Conservation (phyloP, 2,797 vertebrate species). For the Enteromius afrohamiltoni region DNA sequence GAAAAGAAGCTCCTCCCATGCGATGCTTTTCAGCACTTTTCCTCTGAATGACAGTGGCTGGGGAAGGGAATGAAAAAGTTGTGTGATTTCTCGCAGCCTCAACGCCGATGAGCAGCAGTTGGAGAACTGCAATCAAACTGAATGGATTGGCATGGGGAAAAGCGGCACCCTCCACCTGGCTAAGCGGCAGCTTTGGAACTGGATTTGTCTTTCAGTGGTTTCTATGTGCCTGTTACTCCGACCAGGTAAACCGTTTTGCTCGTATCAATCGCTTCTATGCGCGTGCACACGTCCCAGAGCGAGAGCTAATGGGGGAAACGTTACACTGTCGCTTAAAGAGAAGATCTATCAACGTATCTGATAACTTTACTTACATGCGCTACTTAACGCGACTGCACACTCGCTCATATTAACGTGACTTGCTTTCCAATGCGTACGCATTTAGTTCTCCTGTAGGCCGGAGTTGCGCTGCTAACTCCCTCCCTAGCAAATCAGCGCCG, state of each 20-base stretch:
- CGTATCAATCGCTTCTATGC: not conserved
- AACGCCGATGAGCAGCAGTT: constrained; percentile 77
- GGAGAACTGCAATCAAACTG: constrained; percentile 82
- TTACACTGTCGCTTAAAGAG: not conserved
- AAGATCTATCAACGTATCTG: not conserved
- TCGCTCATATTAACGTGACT: not conserved
- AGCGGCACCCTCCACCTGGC: constrained; percentile 83
- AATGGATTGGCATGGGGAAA: constrained; percentile 88
- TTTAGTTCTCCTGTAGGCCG: constrained; percentile 32
- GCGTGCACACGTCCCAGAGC: constrained; percentile 49
- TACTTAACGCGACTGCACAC: not conserved
- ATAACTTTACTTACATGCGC: no score
- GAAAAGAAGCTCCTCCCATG: constrained; percentile 57
- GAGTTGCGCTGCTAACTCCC: constrained; percentile 31
- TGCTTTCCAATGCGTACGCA: not conserved
- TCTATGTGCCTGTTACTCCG: constrained; percentile 78
- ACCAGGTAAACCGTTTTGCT: constrained; percentile 74
- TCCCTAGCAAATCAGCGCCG: constrained; percentile 28
- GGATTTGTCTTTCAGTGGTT: constrained; percentile 79
- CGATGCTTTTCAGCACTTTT: constrained; percentile 64
- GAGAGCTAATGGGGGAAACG: not conserved
- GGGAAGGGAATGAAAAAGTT: constrained; percentile 72
- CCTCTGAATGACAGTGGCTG: constrained; percentile 77
- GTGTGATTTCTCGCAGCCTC: constrained; percentile 76
- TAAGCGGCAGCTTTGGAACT: constrained; percentile 83